phyloP scores from a whole-genome alignment of 2,888 invertebrate species.

The Metacarcinus magister region DNA sequence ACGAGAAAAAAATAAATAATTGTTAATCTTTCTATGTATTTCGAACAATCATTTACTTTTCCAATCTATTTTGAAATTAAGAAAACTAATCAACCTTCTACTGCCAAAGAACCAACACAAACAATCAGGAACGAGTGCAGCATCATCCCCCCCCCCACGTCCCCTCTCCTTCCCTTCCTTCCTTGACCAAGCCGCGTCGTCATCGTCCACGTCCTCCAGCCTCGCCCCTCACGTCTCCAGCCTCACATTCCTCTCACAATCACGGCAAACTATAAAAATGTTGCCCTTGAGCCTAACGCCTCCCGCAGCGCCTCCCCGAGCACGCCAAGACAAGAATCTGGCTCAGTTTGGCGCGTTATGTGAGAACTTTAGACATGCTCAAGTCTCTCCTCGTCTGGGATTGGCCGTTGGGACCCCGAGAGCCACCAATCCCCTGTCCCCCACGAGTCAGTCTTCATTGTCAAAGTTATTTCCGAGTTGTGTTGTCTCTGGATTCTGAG shows the following conservation, averaged over 20 bases:
- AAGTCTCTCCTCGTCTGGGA: slow-evolving; percentile 3
- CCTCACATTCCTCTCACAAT: slow-evolving; percentile 43
- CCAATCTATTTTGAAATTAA: no score
- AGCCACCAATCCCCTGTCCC: slow-evolving; percentile 23
- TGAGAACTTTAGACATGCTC: slow-evolving; percentile 50
- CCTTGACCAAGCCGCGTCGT: not conserved
- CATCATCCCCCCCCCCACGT: not conserved
- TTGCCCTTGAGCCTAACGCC: slow-evolving; percentile 46
- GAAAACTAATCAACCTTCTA: no score
- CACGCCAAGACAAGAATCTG: slow-evolving; percentile 15
- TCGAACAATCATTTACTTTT: no score
- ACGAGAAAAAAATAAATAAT: no score
- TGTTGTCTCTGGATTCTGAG: slow-evolving; percentile 20
- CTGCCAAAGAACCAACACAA: no score
- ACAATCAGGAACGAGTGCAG: no score
- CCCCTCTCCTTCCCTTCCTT: not conserved
- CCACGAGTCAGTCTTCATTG: slow-evolving; percentile 44
- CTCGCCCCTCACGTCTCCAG: not conserved
- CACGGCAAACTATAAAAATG: slow-evolving; percentile 49
- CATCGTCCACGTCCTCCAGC: not conserved
- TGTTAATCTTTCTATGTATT: no score
- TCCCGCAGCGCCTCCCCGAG: slow-evolving; percentile 16
- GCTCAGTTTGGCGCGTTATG: slow-evolving; percentile 49
- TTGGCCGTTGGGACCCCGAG: not conserved
- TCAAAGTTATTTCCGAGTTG: slow-evolving; percentile 49